These are phyloP conservation scores for Ganaspis brasiliensis DNA, from an alignment of 2,888 invertebrate species.

Conservation along the genomic window DNA sequence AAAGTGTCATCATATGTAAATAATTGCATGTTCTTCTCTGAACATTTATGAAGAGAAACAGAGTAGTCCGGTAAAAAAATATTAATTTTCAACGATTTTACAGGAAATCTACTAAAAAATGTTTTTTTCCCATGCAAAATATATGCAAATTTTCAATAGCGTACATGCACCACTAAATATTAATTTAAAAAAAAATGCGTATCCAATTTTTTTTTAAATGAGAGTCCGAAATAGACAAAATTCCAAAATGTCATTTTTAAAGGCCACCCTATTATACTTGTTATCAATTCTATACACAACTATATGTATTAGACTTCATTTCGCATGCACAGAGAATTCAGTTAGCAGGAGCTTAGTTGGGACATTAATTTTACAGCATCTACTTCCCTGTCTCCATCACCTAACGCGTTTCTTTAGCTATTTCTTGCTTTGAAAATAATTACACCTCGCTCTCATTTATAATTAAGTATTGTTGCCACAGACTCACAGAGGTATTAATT, in stretches of 20 bases:
- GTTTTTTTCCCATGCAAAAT: no score
- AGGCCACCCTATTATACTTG: no score
- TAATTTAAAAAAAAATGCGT: no score
- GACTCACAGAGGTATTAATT: neutral
- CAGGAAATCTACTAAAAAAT: no score
- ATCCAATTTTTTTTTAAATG: neutral
- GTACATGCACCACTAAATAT: no score
- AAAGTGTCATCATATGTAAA: no score
- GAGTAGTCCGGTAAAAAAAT: neutral
- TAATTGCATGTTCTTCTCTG: no score
- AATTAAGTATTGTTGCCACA: conserved; percentile 29
- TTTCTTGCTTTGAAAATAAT: conserved; percentile 40
- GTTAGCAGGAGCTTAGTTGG: conserved; percentile 23
- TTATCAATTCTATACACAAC: neutral
- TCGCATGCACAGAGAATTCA: conserved; percentile 24
- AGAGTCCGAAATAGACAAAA: no score
- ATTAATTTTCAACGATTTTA: no score
- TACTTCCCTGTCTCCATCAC: conserved; percentile 30
- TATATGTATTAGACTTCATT: conserved; percentile 4
- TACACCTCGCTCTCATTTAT: conserved; percentile 29
- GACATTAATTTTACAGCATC: conserved; percentile 31
- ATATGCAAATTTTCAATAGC: no score
- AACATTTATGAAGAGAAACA: no score
- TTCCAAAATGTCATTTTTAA: no score
- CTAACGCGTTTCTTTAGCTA: conserved; percentile 35